Evolutionary conservation across 2,797 vertebrate species (phyloP), one percentile per base, ranked within the genome.

Genomic region (Rhabdomys pumilio): DNA sequence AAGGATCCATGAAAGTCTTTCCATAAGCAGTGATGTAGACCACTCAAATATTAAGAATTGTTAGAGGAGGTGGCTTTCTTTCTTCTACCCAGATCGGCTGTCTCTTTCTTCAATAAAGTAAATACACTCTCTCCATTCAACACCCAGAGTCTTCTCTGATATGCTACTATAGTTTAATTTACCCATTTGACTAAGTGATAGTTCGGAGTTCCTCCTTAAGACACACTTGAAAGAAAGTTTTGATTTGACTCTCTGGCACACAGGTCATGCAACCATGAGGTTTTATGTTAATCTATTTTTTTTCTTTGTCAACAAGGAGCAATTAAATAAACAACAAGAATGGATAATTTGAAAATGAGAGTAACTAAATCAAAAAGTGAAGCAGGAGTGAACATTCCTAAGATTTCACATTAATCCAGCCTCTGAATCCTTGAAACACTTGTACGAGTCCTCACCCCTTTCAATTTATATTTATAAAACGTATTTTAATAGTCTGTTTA

Each of bases 71-170:
- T 19, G 72, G 34, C 13, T 85, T 20, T 83, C 75, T 89, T 17
- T 81, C 29, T 31, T 89, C 17, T 22, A 14, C 15, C 41, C 9
- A 69, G 13, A 20, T 85, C 31, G 72, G 38, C 1, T 47, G 3
- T 93, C 44, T 91, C 1, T 59, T 29, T 94, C 26, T 94, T 90
- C 79, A 88, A 73, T 44, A 29, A 75, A 72, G 44, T 59, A 67
- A 92, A 82, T 73, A 72, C 31, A 89, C 75, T 15, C 26, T 88
- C n/a, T 55, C 20, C 13, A 15, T 91, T 89, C 41, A 89, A 65
- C 53, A 67, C 6, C 26, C n/a, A 55, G 1, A 10, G 20, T 86
- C 65, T 76, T 55, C 50, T 75, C 19, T 50, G 29, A 94, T 38
- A 9, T 95, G n/a, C 50, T 6, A 3, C 15, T 5, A 29, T 2